Conservation (phyloP, 2,113 vertebrate species). For the Syngnathoides biaculeatus region DNA sequence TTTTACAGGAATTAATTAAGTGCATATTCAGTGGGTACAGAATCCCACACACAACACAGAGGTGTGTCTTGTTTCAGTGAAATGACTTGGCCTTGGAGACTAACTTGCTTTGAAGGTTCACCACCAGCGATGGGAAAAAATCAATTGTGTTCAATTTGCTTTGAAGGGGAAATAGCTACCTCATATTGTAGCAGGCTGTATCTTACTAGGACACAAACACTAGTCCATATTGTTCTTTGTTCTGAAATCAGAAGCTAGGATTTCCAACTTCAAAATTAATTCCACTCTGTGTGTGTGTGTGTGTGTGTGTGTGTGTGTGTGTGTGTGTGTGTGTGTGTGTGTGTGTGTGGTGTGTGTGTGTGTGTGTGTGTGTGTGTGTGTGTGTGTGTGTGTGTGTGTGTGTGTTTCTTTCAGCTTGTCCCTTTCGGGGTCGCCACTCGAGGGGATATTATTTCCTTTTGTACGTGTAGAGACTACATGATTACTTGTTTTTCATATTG, state of each 20-base stretch:
- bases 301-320: no score
- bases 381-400: no score
- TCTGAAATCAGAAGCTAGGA: constrained; percentile 31
- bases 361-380: no score
- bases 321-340: no score
- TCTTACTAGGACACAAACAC: constrained; percentile 38
- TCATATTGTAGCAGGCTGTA: constrained; percentile 41
- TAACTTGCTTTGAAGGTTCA: constrained; percentile 52
- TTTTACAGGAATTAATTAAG: constrained; percentile 51
- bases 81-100: constrained; percentile 29
- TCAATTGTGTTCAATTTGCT: constrained; percentile 58
- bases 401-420: no score
- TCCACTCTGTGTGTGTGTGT: not conserved
- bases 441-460: not conserved
- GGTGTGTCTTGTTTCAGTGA: constrained; percentile 20
- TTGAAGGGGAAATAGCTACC: constrained; percentile 51
- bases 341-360: no score
- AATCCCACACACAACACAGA: constrained; percentile 35
- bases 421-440: no score
- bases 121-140: constrained; percentile 33
- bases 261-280: constrained; percentile 33
- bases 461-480: no score
- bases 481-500: no score
- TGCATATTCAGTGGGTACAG: constrained; percentile 17
- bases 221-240: constrained; percentile 44